Conservation (phyloP, 2,888 invertebrate genomes). For the Mechanitis mazaeus region DNA sequence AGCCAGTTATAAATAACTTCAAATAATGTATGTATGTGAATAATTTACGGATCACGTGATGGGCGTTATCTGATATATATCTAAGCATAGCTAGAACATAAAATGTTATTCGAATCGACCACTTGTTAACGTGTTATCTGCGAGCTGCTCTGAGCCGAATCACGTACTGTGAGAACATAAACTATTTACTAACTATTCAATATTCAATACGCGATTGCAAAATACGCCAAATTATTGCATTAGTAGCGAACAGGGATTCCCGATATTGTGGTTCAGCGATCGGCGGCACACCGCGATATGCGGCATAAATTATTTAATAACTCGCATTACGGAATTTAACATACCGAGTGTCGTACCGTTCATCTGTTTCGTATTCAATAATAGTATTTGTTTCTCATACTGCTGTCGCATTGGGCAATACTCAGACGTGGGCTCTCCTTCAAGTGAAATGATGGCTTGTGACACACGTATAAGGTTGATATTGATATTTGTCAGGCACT, state of each 20-base stretch:
- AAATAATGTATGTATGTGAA: conserved; percentile 11
- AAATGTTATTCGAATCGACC: conserved; percentile 61
- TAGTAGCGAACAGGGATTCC: conserved; percentile 75
- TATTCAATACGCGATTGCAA: conserved; percentile 76
- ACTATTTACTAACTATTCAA: conserved; percentile 75
- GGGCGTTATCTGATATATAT: conserved; percentile 56
- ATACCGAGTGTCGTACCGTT: conserved; percentile 74
- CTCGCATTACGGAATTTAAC: conserved; percentile 76
- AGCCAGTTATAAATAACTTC: conserved; percentile 15
- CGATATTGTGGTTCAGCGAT: conserved; percentile 75
- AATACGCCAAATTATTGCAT: conserved; percentile 78
- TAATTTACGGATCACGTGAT: conserved; percentile 39
- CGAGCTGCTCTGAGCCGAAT: conserved; percentile 54
- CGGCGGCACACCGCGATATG: conserved; percentile 66
- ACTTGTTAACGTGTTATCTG: conserved; percentile 67
- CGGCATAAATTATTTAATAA: conserved; percentile 77
- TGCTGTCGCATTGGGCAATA: conserved; percentile 71
- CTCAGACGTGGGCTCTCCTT: conserved; percentile 48
- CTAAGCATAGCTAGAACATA: conserved; percentile 61
- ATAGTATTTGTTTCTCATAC: conserved; percentile 76
- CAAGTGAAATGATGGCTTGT: conserved; percentile 56
- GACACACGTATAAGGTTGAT: conserved; percentile 50
- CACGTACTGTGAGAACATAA: conserved; percentile 73
- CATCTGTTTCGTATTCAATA: conserved; percentile 73
- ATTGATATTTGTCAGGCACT: conserved; percentile 39